Conservation (phyloP, 2,888 invertebrate genomes). For the Drosophila villosipedis region DNA sequence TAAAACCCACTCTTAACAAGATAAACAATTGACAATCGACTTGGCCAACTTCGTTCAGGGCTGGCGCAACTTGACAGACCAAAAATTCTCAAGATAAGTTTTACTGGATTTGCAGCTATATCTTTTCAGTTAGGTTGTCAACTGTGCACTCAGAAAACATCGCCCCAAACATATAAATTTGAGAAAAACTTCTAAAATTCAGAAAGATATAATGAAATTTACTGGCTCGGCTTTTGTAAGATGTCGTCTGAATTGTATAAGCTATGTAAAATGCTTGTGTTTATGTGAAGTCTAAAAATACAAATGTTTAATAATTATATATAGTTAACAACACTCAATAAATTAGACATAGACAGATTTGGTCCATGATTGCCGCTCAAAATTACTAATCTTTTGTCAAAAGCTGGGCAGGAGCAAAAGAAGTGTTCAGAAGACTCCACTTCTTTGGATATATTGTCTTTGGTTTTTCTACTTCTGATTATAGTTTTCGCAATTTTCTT, state of each 20-base stretch:
- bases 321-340: too few relatives aligned
- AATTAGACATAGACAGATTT: too few relatives aligned
- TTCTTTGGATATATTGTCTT: neutral
- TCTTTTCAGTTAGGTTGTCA: neutral
- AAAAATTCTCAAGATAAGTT: constrained; percentile 2
- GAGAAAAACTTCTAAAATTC: too few relatives aligned
- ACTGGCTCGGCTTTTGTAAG: too few relatives aligned
- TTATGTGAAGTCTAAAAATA: too few relatives aligned
- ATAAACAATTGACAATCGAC: constrained; percentile 66
- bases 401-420: neutral
- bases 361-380: neutral
- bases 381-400: neutral
- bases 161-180: too few relatives aligned
- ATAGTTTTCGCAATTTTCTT: neutral
- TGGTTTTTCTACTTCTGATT: neutral
- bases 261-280: too few relatives aligned
- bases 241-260: too few relatives aligned
- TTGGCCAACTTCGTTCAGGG: constrained; percentile 16
- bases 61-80: neutral
- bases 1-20: constrained; percentile 67
- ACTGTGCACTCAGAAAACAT: too few relatives aligned
- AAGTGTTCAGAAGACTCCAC: neutral
- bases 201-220: too few relatives aligned
- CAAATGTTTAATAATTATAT: too few relatives aligned
- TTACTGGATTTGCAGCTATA: neutral